Evolutionary conservation across 2,113 vertebrate species (phyloP).

Genomic region (Cisticola juncidis): DNA sequence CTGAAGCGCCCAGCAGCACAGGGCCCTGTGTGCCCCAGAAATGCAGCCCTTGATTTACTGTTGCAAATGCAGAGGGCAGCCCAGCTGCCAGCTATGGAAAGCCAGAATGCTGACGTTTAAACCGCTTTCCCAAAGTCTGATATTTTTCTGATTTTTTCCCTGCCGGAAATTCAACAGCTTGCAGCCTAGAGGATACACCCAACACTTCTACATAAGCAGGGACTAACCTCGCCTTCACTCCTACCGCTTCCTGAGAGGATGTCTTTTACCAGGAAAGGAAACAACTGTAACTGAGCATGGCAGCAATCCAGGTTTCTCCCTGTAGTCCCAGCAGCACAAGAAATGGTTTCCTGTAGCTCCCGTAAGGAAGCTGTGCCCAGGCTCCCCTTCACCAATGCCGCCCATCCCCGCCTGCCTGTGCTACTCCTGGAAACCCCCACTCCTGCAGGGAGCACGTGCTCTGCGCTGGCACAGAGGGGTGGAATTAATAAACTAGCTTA

Average conservation of each 20-base stretch:
- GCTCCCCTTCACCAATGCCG: rapidly evolving
- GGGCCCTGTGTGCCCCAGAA: rapidly evolving
- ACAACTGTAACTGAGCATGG: neutral
- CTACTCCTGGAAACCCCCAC: neutral
- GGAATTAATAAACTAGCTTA: neutral
- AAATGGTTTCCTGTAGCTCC: neutral
- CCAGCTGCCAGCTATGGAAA: neutral
- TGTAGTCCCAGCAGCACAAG: neutral
- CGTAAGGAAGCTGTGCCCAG: rapidly evolving
- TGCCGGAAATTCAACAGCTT: neutral
- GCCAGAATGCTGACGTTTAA: neutral
- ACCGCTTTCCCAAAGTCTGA: neutral
- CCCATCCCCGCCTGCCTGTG: neutral
- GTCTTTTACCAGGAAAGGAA: conserved; percentile 6
- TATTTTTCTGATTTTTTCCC: neutral
- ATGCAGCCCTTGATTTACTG: rapidly evolving
- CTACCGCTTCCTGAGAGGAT: neutral
- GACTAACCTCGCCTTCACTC: neutral
- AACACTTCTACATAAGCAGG: neutral
- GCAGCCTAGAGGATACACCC: neutral
- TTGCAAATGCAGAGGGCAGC: neutral
- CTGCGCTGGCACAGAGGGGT: rapidly evolving
- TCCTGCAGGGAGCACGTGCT: neutral
- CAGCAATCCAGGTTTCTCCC: conserved; percentile 1
- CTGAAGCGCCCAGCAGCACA: neutral